Percentiles rank a stretch among this genome's conserved stretches.
Evolutionary conservation across 2,113 vertebrate species (phyloP).

Genomic region (Halichoeres trimaculatus): DNA sequence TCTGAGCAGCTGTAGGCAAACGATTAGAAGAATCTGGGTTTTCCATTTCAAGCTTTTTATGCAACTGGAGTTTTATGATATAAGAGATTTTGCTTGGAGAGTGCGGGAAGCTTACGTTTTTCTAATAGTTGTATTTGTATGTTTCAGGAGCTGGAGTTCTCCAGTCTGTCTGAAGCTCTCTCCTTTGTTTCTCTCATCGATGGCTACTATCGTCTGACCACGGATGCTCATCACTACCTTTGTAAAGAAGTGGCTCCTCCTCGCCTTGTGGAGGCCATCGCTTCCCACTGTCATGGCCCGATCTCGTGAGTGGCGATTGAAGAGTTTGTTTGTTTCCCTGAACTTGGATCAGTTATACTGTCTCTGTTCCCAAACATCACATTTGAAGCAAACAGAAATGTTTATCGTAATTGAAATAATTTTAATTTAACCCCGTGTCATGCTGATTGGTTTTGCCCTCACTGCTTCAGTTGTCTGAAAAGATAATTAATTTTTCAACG

Average conservation of each 20-base stretch:
- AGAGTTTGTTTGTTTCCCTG: neutral
- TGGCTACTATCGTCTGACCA: slow-evolving; percentile 95
- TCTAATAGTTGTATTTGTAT: slow-evolving; percentile 6
- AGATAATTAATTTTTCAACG: neutral
- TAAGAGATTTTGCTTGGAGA: neutral
- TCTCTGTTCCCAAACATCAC: neutral
- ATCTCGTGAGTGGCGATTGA: slow-evolving; percentile 88
- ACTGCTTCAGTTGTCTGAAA: neutral
- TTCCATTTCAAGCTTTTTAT: too few species aligned
- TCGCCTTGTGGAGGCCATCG: slow-evolving; percentile 89
- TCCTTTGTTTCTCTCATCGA: slow-evolving; percentile 97
- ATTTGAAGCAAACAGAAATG: neutral
- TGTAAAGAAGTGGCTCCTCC: slow-evolving; percentile 98
- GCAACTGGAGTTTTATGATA: neutral
- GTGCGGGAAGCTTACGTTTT: neutral
- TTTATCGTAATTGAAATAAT: too few species aligned
- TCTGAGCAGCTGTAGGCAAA: neutral
- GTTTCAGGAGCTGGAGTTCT: slow-evolving; percentile 93
- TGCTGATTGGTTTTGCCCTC: neutral
- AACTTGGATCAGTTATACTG: neutral
- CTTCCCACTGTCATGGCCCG: slow-evolving; percentile 94
- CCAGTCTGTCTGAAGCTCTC: slow-evolving; percentile 88
- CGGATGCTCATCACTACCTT: slow-evolving; percentile 97
- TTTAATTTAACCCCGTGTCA: too few species aligned
- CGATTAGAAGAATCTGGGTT: neutral